phyloP scores from a whole-genome alignment of 2,797 vertebrate species.

The Peromyscus nudipes region DNA sequence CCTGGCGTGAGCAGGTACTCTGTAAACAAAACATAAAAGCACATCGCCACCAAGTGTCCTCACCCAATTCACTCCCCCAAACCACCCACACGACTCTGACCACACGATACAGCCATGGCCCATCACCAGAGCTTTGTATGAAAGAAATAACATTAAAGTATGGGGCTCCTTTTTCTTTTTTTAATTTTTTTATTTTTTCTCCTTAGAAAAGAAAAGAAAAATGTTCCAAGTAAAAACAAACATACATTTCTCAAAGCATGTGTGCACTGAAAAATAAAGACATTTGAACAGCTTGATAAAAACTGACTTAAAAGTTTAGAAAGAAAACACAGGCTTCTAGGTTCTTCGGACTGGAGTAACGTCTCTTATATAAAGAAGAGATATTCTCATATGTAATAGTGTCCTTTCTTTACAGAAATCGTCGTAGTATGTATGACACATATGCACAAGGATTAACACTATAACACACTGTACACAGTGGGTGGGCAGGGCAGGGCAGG shows the following conservation, averaged over 20 bases:
- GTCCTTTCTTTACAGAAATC: constrained; percentile 92
- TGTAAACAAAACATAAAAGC: constrained; percentile 93
- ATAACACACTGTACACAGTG: constrained; percentile 88
- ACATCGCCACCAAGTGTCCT: constrained; percentile 93
- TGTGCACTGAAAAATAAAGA: constrained; percentile 89
- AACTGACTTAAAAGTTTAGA: constrained; percentile 88
- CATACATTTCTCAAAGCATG: constrained; percentile 89
- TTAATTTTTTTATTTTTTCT: constrained; percentile 59
- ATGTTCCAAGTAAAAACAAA: constrained; percentile 90
- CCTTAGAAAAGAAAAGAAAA: constrained; percentile 85
- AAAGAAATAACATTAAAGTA: constrained; percentile 88
- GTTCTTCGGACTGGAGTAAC: constrained; percentile 90
- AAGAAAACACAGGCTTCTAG: constrained; percentile 89
- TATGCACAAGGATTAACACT: constrained; percentile 91
- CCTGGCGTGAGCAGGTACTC: constrained; percentile 91
- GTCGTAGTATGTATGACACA: constrained; percentile 90
- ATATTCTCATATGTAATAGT: constrained; percentile 92
- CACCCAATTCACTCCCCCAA: constrained; percentile 85
- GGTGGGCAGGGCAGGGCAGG: constrained; percentile 77
- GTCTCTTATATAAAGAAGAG: constrained; percentile 92
- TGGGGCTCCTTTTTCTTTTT: constrained; percentile 83
- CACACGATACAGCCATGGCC: constrained; percentile 87
- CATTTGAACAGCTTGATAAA: constrained; percentile 88
- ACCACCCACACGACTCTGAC: constrained; percentile 88
- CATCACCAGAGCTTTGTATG: constrained; percentile 89